These are phyloP conservation scores for Minunthozetes semirufus DNA, from an alignment of 2,888 invertebrate genomes.

Conservation along the genomic window DNA sequence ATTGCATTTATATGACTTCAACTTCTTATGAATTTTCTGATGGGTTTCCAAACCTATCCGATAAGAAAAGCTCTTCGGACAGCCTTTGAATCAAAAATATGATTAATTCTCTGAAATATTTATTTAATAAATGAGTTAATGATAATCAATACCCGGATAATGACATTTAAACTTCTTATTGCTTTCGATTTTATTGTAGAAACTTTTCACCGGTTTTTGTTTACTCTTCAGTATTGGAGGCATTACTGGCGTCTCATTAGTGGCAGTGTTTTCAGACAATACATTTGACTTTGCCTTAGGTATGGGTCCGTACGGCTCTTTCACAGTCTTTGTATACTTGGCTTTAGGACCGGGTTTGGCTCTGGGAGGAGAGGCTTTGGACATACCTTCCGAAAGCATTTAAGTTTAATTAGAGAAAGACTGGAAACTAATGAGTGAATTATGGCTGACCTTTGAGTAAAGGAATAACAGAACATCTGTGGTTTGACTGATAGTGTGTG, in stretches of 20 bases:
- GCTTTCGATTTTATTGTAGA: not conserved
- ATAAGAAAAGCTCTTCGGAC: not conserved
- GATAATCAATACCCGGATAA: not conserved
- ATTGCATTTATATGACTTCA: slow-evolving; percentile 13
- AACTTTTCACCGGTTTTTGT: not conserved
- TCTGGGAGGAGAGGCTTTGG: not conserved
- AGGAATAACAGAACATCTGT: slow-evolving; percentile 22
- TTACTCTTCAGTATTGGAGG: no score
- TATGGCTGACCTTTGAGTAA: not conserved
- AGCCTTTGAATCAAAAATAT: not conserved
- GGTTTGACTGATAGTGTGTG: slow-evolving; percentile 24
- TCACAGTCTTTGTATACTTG: not conserved
- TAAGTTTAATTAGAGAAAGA: not conserved
- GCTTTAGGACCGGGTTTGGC: not conserved
- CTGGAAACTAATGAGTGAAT: not conserved
- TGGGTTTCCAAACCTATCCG: not conserved
- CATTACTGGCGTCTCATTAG: no score
- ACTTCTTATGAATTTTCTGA: not conserved
- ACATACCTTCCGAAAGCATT: not conserved
- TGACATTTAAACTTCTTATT: slow-evolving; percentile 5
- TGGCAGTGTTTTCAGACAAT: no score
- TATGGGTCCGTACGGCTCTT: not conserved
- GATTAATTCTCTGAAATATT: not conserved
- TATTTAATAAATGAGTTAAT: not conserved
- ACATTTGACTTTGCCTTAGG: not conserved